Conservation (phyloP, 2,113 vertebrate species). For the Nansenia antarctica region DNA sequence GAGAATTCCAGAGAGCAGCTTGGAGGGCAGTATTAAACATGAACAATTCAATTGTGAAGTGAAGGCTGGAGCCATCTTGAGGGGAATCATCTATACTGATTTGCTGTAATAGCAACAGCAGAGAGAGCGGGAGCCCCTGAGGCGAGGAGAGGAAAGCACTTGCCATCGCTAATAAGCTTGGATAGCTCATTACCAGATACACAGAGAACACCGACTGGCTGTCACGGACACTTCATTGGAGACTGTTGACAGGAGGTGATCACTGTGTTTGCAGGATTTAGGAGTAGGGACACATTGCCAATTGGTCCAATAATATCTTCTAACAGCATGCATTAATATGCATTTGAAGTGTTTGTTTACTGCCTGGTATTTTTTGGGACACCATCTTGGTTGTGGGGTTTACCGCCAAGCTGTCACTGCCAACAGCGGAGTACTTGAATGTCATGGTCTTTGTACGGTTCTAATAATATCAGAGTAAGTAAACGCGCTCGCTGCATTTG, state of each 20-base stretch:
- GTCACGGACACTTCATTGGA: background rate
- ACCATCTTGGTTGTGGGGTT: too few relatives aligned
- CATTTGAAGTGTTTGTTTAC: too few relatives aligned
- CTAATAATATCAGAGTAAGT: background rate
- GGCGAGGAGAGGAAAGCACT: too few relatives aligned
- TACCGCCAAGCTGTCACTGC: background rate
- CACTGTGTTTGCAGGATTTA: too few relatives aligned
- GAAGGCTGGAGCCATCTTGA: conserved; percentile 68
- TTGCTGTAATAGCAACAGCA: conserved; percentile 58
- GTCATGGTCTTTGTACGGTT: too few relatives aligned
- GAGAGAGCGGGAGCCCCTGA: too few relatives aligned
- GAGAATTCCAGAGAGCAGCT: conserved; percentile 41
- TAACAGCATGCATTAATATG: too few relatives aligned
- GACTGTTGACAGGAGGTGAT: background rate
- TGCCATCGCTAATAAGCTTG: background rate
- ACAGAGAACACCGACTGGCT: background rate
- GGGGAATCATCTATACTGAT: conserved; percentile 62
- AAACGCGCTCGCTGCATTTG: background rate
- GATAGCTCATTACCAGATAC: background rate
- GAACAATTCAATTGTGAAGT: conserved; percentile 64
- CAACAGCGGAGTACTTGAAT: background rate
- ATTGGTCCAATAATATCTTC: too few relatives aligned
- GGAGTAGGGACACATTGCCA: too few relatives aligned
- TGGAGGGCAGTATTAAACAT: conserved; percentile 40
- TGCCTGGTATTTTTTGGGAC: too few relatives aligned